Percentiles rank a stretch among this genome's conserved stretches.
Evolutionary conservation across 2,888 invertebrate species (phyloP).

Genomic region (Aphrophora alni): DNA sequence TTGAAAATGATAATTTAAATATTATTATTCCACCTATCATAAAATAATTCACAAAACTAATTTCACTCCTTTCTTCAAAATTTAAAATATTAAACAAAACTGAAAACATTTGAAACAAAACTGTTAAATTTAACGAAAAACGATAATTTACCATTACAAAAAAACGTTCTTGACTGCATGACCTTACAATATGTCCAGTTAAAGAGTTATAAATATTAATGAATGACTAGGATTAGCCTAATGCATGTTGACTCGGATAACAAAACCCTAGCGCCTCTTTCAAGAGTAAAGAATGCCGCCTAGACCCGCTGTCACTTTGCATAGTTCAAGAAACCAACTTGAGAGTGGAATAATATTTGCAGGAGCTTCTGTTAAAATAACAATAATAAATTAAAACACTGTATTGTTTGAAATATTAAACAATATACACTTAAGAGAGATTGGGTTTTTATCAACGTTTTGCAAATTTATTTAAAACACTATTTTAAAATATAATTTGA

Average conservation of each 20-base stretch:
- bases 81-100: neutral
- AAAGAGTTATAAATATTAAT: slow-evolving; percentile 2
- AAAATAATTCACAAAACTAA: no score
- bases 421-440: no score
- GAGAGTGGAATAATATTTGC: neutral
- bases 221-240: neutral
- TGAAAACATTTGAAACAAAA: neutral
- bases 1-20: no score
- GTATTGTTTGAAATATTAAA: no score
- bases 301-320: neutral
- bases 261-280: neutral
- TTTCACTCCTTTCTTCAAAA: no score
- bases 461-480: no score
- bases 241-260: neutral
- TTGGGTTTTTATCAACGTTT: no score
- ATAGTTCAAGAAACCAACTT: neutral
- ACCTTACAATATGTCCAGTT: slow-evolving; percentile 2
- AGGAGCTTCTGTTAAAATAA: neutral
- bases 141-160: neutral
- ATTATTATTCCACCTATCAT: no score
- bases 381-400: no score
- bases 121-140: neutral
- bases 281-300: neutral
- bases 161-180: neutral
- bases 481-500: no score